Percentiles rank a stretch among this genome's conserved stretches.
These are phyloP conservation scores for Volucella inflata DNA, from an alignment of 2,888 invertebrate species.

Conservation along the genomic window DNA sequence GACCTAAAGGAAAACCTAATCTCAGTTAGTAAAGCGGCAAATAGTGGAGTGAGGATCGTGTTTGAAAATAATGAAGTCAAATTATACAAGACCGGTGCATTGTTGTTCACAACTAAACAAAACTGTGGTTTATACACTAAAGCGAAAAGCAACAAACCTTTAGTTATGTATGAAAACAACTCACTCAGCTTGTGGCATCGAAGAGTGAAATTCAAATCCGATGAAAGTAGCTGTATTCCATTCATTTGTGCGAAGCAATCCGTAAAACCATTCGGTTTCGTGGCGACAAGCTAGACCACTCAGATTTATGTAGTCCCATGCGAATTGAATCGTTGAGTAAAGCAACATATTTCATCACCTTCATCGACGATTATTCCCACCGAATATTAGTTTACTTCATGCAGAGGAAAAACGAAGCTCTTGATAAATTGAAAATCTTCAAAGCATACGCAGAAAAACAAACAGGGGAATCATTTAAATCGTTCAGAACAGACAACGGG, in stretches of 20 bases:
- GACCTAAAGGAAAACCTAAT: conserved; percentile 2
- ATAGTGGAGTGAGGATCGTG: background rate
- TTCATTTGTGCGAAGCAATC: conserved; percentile 42
- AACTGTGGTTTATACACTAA: background rate
- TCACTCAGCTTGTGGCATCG: conserved; percentile 34
- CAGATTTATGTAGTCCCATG: conserved; percentile 50
- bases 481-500: conserved; percentile 35
- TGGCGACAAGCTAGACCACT: conserved; percentile 36
- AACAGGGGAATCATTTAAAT: conserved; percentile 39
- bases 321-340: conserved; percentile 32
- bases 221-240: conserved; percentile 20
- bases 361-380: conserved; percentile 35
- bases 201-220: conserved; percentile 9
- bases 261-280: conserved; percentile 10
- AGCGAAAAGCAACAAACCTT: background rate
- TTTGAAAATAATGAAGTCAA: conserved; percentile 20
- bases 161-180: background rate
- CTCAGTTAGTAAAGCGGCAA: background rate
- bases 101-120: conserved; percentile 31
- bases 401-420: conserved; percentile 37
- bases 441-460: conserved; percentile 35
- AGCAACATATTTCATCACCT: conserved; percentile 41
- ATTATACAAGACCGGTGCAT: conserved; percentile 25
- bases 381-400: conserved; percentile 52
- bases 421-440: conserved; percentile 38